Base-by-base conservation (phyloP, 2,113 vertebrate species). In the Orthonyx spaldingii region DNA sequence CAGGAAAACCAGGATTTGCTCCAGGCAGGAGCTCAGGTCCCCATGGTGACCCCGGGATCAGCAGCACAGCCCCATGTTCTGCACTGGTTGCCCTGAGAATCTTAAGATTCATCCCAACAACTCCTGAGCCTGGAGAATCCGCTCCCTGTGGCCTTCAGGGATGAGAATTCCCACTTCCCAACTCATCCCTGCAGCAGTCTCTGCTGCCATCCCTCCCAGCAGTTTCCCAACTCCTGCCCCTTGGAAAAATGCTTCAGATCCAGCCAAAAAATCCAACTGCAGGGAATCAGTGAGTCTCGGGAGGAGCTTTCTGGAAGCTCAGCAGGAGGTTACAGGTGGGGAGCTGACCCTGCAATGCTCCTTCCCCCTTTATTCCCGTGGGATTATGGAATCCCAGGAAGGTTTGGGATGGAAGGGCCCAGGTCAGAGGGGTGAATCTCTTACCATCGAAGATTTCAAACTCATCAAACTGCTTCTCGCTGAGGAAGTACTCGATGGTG, bases 381-480 rank as follows among this genome's bases (percentile, higher is more conserved):
- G 60, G 53, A 81, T 60, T 35, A 3, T 6, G 37, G 87, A 47
- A 47, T 2, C 7, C 39, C 5, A 3, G 78, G 47, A 27, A 41
- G 20, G 6, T 47, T 53, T 60, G 70, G 87, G 87, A 9, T 17
- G 68, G 59, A 2, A 41, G 16, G 41, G 13, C 16, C 30, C 17
- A 6, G 57, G 21, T 8, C 9, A 1, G 55, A 24, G 15, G 5
- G 19, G 57, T 1, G 17, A 19, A 2, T 13, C 70, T 59, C 85
- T 98, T 91, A 99, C 99, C 99, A 11, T 99, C 99, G 77, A 99
- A 99, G 88, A 99, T 99, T 72, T 99, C 99, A 28, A 99, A 98
- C 97, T 99, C 99, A 10, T 99, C 99, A 7, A 99, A 99, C 72
- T 99, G 99, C 71, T 99, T 98, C 96, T 99, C 99, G 3, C 99